Percentiles rank a stretch among this genome's conserved stretches.
phyloP scores from a whole-genome alignment of 2,888 invertebrate genomes.

The Maniola hyperantus region DNA sequence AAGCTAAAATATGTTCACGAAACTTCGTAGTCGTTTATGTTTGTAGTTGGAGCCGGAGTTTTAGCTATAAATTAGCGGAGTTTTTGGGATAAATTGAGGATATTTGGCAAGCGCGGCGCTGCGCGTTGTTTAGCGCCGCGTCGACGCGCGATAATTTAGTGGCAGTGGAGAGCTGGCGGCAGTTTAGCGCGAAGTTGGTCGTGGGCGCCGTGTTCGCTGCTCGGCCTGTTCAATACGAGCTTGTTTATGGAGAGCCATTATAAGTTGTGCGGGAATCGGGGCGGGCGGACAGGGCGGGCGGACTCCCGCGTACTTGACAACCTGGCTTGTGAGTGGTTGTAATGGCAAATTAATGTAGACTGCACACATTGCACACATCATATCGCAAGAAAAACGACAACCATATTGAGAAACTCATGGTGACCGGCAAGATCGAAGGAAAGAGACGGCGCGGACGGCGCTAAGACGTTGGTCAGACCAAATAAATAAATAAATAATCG shows the following conservation, averaged over 20 bases:
- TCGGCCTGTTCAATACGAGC: background rate
- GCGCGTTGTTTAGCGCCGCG: constrained; percentile 5
- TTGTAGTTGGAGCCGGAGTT: background rate
- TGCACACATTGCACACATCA: no score
- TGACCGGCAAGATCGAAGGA: no score
- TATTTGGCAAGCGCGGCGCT: constrained; percentile 1
- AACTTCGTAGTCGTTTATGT: background rate
- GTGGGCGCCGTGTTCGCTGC: background rate
- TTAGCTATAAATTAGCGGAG: constrained; percentile 4
- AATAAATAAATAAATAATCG: no score
- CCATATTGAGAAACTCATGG: no score
- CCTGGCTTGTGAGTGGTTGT: background rate
- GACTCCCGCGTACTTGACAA: background rate
- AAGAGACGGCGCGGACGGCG: no score
- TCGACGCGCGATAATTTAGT: constrained; percentile 2
- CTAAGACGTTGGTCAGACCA: no score
- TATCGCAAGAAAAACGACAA: no score
- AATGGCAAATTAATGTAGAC: no score
- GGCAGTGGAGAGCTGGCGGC: background rate
- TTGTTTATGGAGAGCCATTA: constrained; percentile 14
- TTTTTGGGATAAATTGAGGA: background rate
- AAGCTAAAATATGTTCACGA: background rate
- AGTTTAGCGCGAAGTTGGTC: background rate
- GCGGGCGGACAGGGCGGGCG: background rate
- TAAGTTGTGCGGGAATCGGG: background rate